These are phyloP conservation scores for Cryptocephalus moraei DNA, from an alignment of 2,888 invertebrate species.

Conservation along the genomic window DNA sequence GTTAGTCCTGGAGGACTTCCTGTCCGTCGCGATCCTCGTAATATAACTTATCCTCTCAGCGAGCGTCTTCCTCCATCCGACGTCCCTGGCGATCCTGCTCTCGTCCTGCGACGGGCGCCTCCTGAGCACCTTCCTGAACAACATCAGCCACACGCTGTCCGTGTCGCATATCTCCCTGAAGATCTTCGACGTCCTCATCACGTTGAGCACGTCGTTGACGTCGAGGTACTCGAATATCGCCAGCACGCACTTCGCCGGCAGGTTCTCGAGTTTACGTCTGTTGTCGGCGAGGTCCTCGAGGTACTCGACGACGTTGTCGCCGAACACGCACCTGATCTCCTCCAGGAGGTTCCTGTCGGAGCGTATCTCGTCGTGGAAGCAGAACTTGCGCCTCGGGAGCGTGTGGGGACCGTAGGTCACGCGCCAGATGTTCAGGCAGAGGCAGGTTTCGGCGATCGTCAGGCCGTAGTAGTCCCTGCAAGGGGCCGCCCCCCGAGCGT, in stretches of 20 bases:
- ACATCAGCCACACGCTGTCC: slow-evolving; percentile 14
- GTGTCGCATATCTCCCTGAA: slow-evolving; percentile 18
- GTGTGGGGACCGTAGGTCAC: slow-evolving; percentile 16
- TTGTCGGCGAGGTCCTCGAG: slow-evolving; percentile 9
- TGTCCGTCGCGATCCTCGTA: slow-evolving; percentile 6
- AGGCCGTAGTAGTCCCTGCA: slow-evolving; percentile 33
- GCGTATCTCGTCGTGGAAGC: slow-evolving; percentile 19
- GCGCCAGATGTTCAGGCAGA: slow-evolving; percentile 22
- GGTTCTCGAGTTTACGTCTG: slow-evolving; percentile 14
- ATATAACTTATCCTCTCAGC: slow-evolving; percentile 12
- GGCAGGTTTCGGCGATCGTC: slow-evolving; percentile 23
- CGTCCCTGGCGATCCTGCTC: slow-evolving; percentile 11
- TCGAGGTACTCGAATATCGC: slow-evolving; percentile 17
- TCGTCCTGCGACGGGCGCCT: slow-evolving; percentile 17
- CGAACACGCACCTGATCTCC: slow-evolving; percentile 25
- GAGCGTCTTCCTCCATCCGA: slow-evolving; percentile 15
- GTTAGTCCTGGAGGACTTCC: neutral
- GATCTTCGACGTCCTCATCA: slow-evolving; percentile 16
- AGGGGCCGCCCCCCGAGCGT: slow-evolving; percentile 27
- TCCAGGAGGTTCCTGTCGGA: slow-evolving; percentile 21
- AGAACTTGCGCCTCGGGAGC: slow-evolving; percentile 13
- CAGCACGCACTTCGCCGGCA: slow-evolving; percentile 22
- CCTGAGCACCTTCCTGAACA: slow-evolving; percentile 14
- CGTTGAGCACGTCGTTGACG: slow-evolving; percentile 13
- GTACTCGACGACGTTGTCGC: slow-evolving; percentile 17